A percentile compares a stretch with the other conserved stretches of the same genome.
Conservation (phyloP, 2,113 vertebrate species). For the Zingel zingel region DNA sequence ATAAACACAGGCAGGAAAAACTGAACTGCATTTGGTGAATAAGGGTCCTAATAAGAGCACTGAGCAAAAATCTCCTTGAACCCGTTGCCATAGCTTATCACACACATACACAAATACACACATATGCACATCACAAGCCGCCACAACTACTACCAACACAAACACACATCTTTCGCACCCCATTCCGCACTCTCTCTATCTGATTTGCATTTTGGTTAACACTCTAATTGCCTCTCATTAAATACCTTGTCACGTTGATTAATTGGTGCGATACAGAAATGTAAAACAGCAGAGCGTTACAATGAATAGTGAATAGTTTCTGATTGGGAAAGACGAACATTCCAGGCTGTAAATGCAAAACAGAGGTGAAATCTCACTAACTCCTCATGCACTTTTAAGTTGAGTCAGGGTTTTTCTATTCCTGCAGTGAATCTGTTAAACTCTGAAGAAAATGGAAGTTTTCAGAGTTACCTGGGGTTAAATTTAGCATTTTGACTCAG, state of each 20-base stretch:
- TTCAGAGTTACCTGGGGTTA: neutral
- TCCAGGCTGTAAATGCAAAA: constrained; percentile 33
- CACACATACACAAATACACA: constrained; percentile 28
- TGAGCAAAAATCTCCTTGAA: constrained; percentile 71
- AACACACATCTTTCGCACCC: constrained; percentile 27
- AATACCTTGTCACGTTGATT: constrained; percentile 83
- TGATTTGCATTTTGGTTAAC: constrained; percentile 84
- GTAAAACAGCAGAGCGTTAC: constrained; percentile 72
- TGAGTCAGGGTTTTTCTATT: constrained; percentile 20
- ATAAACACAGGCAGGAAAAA: constrained; percentile 31
- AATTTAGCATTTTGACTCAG: neutral
- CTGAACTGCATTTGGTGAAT: constrained; percentile 33
- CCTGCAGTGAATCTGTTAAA: neutral
- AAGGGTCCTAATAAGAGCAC: constrained; percentile 31
- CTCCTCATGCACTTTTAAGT: constrained; percentile 24
- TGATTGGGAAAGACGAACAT: constrained; percentile 55
- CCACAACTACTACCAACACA: constrained; percentile 3
- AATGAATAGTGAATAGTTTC: constrained; percentile 58
- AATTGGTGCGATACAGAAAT: constrained; percentile 79
- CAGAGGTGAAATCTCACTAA: constrained; percentile 25
- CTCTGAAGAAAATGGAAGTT: neutral
- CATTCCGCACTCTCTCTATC: constrained; percentile 31
- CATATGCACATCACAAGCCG: neutral
- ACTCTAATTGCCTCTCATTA: constrained; percentile 84
- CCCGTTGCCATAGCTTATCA: constrained; percentile 44